Conservation (phyloP, 2,113 vertebrate genomes). For the Phycodurus eques region DNA sequence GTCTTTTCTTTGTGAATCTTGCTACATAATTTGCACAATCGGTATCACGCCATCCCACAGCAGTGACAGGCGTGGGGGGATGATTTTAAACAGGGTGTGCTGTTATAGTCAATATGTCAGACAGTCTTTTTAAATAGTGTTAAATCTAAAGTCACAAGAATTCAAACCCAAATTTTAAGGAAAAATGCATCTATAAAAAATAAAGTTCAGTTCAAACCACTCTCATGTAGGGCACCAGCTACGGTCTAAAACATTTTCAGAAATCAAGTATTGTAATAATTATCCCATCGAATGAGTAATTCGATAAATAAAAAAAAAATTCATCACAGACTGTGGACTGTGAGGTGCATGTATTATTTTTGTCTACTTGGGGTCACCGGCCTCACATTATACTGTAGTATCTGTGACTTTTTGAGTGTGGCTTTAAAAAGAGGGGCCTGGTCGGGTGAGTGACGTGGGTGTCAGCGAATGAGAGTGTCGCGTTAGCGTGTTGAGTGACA, state of each 20-base stretch:
- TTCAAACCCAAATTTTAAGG: neutral
- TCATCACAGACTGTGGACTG: too few species aligned
- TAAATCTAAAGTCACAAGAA: neutral
- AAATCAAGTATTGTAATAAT: neutral
- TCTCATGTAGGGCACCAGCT: neutral
- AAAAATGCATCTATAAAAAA: neutral
- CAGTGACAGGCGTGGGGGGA: neutral
- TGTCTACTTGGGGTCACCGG: too few species aligned
- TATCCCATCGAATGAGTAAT: too few species aligned
- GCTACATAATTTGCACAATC: conserved; percentile 46
- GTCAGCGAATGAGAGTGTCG: too few species aligned
- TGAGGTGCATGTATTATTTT: too few species aligned
- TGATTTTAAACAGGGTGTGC: conserved; percentile 13
- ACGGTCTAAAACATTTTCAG: neutral
- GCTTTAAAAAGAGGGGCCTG: too few species aligned
- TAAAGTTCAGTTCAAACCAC: neutral
- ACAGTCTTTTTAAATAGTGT: neutral
- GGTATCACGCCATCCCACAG: conserved; percentile 19
- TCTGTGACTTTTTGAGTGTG: too few species aligned
- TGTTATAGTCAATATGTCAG: neutral
- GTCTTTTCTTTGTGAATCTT: conserved; percentile 40
- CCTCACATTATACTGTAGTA: too few species aligned
- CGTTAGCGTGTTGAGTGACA: too few species aligned
- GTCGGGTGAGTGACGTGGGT: too few species aligned
- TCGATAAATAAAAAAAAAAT: too few species aligned